phyloP scores from a whole-genome alignment of 2,113 vertebrate species.

The Eclectus roratus region DNA sequence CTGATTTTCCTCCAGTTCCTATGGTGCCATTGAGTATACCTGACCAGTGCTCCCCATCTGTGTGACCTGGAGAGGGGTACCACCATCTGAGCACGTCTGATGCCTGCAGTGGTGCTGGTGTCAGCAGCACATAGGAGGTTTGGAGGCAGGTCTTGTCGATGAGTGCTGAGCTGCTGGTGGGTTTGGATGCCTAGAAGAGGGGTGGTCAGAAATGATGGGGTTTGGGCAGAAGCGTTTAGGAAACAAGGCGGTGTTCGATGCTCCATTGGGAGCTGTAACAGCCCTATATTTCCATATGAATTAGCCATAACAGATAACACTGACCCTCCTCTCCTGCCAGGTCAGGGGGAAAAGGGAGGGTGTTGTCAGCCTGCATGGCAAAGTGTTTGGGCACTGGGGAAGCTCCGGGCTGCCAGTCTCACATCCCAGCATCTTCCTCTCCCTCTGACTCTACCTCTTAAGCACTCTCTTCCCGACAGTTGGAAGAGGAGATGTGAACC shows the following conservation, averaged over 20 bases:
- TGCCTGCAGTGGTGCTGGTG: not conserved
- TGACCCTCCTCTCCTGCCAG: not conserved
- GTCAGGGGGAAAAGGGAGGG: conserved; percentile 4
- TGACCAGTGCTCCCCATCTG: accelerated
- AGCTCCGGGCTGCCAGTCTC: not conserved
- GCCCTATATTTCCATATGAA: not conserved
- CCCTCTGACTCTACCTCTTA: not conserved
- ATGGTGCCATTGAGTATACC: not conserved
- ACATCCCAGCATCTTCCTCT: not conserved
- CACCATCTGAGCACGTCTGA: accelerated
- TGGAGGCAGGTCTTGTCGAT: not conserved
- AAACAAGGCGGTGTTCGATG: not conserved
- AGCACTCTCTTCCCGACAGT: not conserved
- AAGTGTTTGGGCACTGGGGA: not conserved
- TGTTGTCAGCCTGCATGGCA: not conserved
- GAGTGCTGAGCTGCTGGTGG: not conserved
- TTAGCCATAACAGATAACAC: not conserved
- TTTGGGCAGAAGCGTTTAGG: not conserved
- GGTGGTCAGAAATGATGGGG: not conserved
- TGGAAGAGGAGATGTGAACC: conserved; percentile 44
- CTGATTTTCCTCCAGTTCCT: not conserved
- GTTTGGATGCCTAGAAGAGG: not conserved
- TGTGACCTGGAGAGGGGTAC: not conserved
- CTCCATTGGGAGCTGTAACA: not conserved
- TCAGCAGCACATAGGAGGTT: not conserved